These are phyloP conservation scores for Sipha flava DNA, from an alignment of 1,140 invertebrate species.

Conservation along the genomic window DNA sequence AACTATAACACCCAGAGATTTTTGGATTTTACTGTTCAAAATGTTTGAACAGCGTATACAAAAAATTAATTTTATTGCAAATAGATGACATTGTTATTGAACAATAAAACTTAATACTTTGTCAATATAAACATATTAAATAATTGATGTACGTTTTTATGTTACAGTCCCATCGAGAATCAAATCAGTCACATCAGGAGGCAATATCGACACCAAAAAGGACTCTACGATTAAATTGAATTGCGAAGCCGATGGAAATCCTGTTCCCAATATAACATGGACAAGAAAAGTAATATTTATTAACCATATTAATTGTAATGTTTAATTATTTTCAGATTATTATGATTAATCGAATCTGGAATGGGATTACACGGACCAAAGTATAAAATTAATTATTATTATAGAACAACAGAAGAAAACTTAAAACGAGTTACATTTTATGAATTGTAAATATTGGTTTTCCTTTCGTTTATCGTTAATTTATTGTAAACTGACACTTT, in stretches of 20 bases:
- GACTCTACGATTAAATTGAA: slow-evolving; percentile 54
- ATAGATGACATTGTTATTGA: too few relatives aligned
- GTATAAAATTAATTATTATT: not conserved
- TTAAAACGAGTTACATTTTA: not conserved
- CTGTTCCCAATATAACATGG: slow-evolving; percentile 57
- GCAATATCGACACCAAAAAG: slow-evolving; percentile 55
- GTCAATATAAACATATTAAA: too few relatives aligned
- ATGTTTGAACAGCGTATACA: too few relatives aligned
- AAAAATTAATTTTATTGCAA: too few relatives aligned
- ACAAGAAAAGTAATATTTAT: slow-evolving; percentile 47
- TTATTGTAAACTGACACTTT: not conserved
- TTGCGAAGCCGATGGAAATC: slow-evolving; percentile 57
- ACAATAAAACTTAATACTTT: too few relatives aligned
- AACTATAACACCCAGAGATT: too few relatives aligned
- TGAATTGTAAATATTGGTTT: not conserved
- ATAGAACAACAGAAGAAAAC: not conserved
- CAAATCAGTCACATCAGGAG: slow-evolving; percentile 50
- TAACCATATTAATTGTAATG: not conserved
- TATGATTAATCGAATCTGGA: not conserved
- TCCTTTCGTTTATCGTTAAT: too few relatives aligned
- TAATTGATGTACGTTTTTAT: not conserved
- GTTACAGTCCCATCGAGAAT: slow-evolving; percentile 53
- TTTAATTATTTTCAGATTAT: not conserved
- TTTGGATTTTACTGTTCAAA: too few relatives aligned
- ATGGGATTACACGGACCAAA: not conserved